Evolutionary conservation across 1,140 invertebrate genomes (phyloP), one percentile per base, ranked within the genome.

Genomic region (Dinoponera quadriceps): DNA sequence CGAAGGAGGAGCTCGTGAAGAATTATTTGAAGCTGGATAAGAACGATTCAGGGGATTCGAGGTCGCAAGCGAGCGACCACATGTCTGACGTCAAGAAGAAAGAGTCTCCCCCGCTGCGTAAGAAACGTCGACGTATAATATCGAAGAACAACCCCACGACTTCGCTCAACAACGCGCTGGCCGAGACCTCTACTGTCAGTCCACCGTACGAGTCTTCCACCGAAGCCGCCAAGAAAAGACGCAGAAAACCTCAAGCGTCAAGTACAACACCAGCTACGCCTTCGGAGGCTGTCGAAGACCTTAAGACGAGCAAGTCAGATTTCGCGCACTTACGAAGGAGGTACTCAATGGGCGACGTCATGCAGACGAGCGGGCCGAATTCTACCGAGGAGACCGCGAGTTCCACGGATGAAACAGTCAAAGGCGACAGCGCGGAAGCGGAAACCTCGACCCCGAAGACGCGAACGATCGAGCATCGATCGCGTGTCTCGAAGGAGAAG

Each of bases 401-500:
- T 1, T n/a, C 22, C 2, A 59, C 65, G 0, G 7, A 49, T 14
- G 59, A 38, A 54, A 73, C 65, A 29, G 73, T 11, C 9, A 25
- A 72, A 16, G 49, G 22, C 16, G 71, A 66, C 11, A 25, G 38
- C 13, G 60, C 27, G 1, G 33, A n/a, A 18, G 3, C 18, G n/a
- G 29, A 82, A n/a, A 25, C 38, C 11, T 77, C 85, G 5, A 88
- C 72, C 4, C 85, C 90, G 2, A 87, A 86, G 22, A 85, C 33
- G 16, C 82, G 73, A 83, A 89, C 85, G 5, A 20, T 90, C 16
- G 91, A 88, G 38, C 90, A 89, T n/a, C 78, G 69, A 27, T 91
- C 89, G 0, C 84, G 85, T 38, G 82, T 92, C 3, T 88, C 90
- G 0, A 92, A 91, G 38, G 88, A 91, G 80, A 85, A 90, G 25